Evolutionary conservation across 2,797 vertebrate species (phyloP).

Genomic region (Orestias chungarensis): DNA sequence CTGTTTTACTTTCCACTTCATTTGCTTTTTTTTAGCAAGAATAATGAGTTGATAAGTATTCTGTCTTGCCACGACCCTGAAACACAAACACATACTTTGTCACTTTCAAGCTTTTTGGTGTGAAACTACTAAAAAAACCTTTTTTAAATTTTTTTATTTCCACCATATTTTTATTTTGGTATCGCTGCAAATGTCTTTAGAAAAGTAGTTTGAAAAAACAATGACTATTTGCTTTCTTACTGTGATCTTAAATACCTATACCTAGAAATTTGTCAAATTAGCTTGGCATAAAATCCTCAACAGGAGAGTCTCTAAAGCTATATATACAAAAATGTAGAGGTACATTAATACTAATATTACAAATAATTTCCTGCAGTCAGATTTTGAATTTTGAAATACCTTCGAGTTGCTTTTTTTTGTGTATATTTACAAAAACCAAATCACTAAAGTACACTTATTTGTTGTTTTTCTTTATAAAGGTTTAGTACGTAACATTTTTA

Average conservation of each 20-base stretch:
- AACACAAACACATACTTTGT: conserved; percentile 51
- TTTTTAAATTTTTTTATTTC: conserved; percentile 55
- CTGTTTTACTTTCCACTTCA: conserved; percentile 55
- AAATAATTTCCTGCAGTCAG: not conserved
- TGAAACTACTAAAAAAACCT: conserved; percentile 57
- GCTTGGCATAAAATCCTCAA: conserved; percentile 18
- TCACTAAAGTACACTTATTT: no score
- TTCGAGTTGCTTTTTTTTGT: not conserved
- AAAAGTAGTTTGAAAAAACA: conserved; percentile 15
- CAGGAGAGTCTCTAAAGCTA: not conserved
- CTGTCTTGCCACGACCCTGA: conserved; percentile 37
- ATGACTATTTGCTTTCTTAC: conserved; percentile 24
- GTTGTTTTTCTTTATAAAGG: no score
- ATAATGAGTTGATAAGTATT: conserved; percentile 49
- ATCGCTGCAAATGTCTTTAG: conserved; percentile 29
- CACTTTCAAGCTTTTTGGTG: conserved; percentile 60
- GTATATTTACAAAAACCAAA: not conserved
- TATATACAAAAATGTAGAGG: not conserved
- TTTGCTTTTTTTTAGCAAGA: conserved; percentile 62
- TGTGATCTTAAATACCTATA: not conserved
- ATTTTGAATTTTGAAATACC: not conserved
- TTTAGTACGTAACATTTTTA: no score
- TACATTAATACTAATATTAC: not conserved
- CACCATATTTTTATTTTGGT: conserved; percentile 40
- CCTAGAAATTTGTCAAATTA: not conserved